Evolutionary conservation across 2,888 invertebrate species (phyloP), one percentile per base, ranked within the genome.

Genomic region (Baronia brevicornis): DNA sequence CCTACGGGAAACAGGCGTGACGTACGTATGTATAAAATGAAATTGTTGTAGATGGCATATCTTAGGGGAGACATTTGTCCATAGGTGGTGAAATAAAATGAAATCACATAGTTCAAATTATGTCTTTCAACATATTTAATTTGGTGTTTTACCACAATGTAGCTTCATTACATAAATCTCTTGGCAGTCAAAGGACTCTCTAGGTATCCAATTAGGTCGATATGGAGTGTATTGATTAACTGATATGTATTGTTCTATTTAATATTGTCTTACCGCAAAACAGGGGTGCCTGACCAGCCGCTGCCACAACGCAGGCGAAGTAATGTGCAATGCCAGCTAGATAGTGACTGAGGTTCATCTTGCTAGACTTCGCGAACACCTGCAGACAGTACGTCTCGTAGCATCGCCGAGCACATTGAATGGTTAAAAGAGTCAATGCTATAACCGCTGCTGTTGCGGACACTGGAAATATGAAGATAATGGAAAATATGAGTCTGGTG

Each of bases 311-410:
- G 8, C 88, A 84, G 2, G 90, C 92, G 44, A 90, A 87, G 60
- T 97, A 97, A 74, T 96, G 95, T 2, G 87, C 51, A 46, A 89
- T 88, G 0, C 95, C 96, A 3, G 91, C 77, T 0, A 90, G 32
- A 55, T 96, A 97, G 63, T 95, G 93, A 0, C 86, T 69, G 0
- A 95, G 42, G 64, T 95, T 94, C 60, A 97, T 96, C 62, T 87
- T 90, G 33, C 89, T 88, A 28, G 89, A 84, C 43, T 85, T 85
- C 0, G 94, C 93, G 63, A 92, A 97, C 11, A 96, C 88, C 63
- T 91, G 94, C 10, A 96, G 73, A 59, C 75, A 92, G 48, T 89
- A 87, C 0, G 93, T 91, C 72, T 97, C 97, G 53, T 94, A 94
- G 37, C 92, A 87, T 45, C 97, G 85, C 46, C 93, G 85, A 27